Conservation (phyloP, 2,888 invertebrate genomes). For the Acanthoscelides obtectus region DNA sequence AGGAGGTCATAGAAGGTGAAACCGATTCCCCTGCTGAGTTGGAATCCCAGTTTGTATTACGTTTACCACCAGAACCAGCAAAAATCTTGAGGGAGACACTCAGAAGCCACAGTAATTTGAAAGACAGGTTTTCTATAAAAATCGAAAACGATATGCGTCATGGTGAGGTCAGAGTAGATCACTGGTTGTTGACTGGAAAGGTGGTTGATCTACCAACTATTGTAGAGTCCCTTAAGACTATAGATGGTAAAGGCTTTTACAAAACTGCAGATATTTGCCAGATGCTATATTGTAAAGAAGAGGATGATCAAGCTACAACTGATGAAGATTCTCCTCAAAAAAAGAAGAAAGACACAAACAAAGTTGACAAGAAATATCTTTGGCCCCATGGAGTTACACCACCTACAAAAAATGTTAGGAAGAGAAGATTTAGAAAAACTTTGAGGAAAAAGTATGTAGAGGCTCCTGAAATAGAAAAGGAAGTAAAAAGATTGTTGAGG, state of each 20-base stretch:
- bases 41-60: conserved; percentile 43
- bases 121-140: conserved; percentile 80
- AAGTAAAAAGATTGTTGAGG: conserved; percentile 86
- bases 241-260: conserved; percentile 94
- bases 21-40: conserved; percentile 35
- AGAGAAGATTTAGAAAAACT: conserved; percentile 88
- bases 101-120: conserved; percentile 68
- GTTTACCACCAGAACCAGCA: conserved; percentile 61
- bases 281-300: conserved; percentile 83
- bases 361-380: conserved; percentile 84
- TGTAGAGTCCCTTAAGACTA: conserved; percentile 90
- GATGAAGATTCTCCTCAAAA: conserved; percentile 76
- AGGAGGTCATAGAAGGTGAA: conserved; percentile 14
- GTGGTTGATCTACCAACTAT: conserved; percentile 89
- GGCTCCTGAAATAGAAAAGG: conserved; percentile 97
- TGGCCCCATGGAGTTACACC: conserved; percentile 96
- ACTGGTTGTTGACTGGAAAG: conserved; percentile 82
- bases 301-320: conserved; percentile 69
- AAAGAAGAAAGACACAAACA: conserved; percentile 75
- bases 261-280: conserved; percentile 97
- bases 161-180: conserved; percentile 84
- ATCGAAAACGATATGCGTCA: conserved; percentile 84
- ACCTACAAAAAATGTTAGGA: conserved; percentile 91
- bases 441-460: conserved; percentile 95
- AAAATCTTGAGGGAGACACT: conserved; percentile 70